Percentiles rank a stretch among this genome's conserved stretches.
phyloP scores from a whole-genome alignment of 2,113 vertebrate genomes.

The Dissostichus mawsoni region DNA sequence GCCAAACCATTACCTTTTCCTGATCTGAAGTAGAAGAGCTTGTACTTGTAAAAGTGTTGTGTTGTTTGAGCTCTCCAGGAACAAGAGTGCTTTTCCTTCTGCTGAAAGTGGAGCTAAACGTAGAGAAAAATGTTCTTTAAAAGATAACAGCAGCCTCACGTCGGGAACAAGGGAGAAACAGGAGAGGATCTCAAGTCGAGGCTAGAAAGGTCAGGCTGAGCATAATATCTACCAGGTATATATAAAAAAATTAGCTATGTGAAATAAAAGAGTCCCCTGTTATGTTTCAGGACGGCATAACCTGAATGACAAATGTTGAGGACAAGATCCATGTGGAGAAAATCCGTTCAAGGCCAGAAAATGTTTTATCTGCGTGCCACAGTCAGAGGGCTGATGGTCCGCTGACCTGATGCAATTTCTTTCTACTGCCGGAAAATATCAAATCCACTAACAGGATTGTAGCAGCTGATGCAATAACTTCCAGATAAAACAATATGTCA shows the following conservation, averaged over 20 bases:
- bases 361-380: too few relatives aligned
- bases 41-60: too few relatives aligned
- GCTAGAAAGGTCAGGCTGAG: not conserved
- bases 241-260: not conserved
- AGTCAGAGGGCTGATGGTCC: not conserved
- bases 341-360: not conserved
- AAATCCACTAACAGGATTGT: slow-evolving; percentile 22
- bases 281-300: not conserved
- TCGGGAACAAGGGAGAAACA: not conserved
- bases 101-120: too few relatives aligned
- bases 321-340: not conserved
- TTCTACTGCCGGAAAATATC: slow-evolving; percentile 26
- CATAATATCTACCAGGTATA: not conserved
- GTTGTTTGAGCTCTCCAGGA: too few relatives aligned
- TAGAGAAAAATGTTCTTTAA: not conserved
- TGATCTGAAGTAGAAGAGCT: too few relatives aligned
- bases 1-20: too few relatives aligned
- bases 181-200: slow-evolving; percentile 5
- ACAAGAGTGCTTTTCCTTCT: too few relatives aligned
- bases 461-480: slow-evolving; percentile 40
- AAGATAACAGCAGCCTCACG: not conserved
- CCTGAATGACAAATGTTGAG: not conserved
- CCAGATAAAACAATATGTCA: slow-evolving; percentile 13
- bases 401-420: slow-evolving; percentile 20
- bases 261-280: not conserved